Evolutionary conservation across 2,888 invertebrate species (phyloP), one percentile per base, ranked within the genome.

Genomic region (Iphiclides podalirius): DNA sequence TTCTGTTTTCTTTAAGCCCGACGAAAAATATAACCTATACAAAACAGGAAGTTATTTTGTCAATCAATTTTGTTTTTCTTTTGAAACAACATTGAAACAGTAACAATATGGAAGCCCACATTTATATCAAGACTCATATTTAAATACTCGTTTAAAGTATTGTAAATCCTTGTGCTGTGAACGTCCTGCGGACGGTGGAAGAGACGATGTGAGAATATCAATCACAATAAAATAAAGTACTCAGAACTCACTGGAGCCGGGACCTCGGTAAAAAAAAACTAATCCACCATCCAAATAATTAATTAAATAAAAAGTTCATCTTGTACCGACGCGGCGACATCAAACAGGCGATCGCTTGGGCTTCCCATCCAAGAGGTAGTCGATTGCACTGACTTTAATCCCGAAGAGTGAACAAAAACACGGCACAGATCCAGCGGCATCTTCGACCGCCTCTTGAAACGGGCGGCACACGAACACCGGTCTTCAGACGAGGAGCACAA

Each of bases 51-150:
- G 20, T 20, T 20, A 20, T 20, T 20, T 6, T 17, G 15, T n/a
- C n/a, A n/a, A n/a, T n/a, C n/a, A n/a, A n/a, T n/a, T n/a, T n/a
- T 26, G 8, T 20, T 20, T 3, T 6, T 20, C 6, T 28, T 28
- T 31, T 11, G 31, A 4, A 44, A 36, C 20, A 23, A 43, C 14
- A 11, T 36, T 35, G 23, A 11, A 36, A 38, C 20, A 38, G 38
- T 46, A 31, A 46, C 38, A 37, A 38, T 47, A 37, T 48, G 48
- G 48, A 48, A 48, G 48, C 48, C 48, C 48, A 48, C 31, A 15
- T 42, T 31, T 37, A 40, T 34, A 20, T 38, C 15, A 33, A 31
- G 12, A 41, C 16, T 33, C 33, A 42, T 13, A 20, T 9, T 20
- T 11, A 42, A 42, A 42, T 20, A 42, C 13, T 43, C 14, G 8